Percentiles rank a stretch among this genome's conserved stretches.
phyloP scores from a whole-genome alignment of 1,140 invertebrate species.

The Holcopasites calliopsidis region DNA sequence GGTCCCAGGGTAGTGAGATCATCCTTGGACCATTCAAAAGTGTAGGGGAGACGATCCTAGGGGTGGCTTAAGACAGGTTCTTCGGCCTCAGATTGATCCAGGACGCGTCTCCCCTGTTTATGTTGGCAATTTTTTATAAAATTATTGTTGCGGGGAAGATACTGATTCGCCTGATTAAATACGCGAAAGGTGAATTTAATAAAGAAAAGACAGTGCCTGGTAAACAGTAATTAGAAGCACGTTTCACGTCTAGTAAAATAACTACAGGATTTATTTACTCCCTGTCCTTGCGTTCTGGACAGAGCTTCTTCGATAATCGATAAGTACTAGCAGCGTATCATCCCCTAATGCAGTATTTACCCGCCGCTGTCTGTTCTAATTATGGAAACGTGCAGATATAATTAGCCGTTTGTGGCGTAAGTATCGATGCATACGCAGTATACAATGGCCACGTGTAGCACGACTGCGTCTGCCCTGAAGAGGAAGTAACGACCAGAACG shows the following conservation, averaged over 20 bases:
- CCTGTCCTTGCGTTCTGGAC: neutral
- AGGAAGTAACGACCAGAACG: constrained; percentile 2
- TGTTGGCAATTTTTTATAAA: no score
- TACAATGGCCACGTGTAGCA: neutral
- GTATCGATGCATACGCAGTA: constrained; percentile 7
- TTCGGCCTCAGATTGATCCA: no score
- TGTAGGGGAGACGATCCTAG: no score
- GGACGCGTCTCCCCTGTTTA: no score
- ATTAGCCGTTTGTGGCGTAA: constrained; percentile 31
- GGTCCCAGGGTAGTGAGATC: no score
- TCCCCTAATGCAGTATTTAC: constrained; percentile 51
- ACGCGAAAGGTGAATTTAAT: no score
- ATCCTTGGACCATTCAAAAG: no score
- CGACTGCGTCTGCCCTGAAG: neutral
- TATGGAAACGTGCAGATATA: constrained; percentile 52
- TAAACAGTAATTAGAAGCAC: neutral
- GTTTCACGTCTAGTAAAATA: no score
- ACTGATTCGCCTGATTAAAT: no score
- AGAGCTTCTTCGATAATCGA: constrained; percentile 19
- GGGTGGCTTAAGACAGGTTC: no score
- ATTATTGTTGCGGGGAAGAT: no score
- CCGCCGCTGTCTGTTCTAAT: constrained; percentile 42
- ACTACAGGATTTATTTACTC: neutral
- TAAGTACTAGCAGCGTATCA: neutral
- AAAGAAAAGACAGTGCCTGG: no score